Evolutionary conservation across 1,140 invertebrate species (phyloP), one percentile per base, ranked within the genome.

Genomic region (Pachyrhynchus sulphureomaculatus): DNA sequence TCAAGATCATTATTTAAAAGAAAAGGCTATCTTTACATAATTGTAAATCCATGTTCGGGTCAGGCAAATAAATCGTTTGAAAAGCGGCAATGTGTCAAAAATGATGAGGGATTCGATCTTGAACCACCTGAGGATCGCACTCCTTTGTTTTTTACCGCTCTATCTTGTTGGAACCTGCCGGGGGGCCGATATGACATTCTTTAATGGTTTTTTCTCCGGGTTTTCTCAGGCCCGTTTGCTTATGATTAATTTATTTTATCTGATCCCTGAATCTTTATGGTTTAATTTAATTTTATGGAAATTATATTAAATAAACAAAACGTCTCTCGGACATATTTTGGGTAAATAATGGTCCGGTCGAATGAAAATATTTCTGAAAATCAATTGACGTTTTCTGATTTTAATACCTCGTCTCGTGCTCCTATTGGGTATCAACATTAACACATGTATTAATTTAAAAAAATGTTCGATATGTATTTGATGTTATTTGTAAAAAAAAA

Each of bases 171-270:
- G 36, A 33, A 29, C 36, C 36, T 42, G 36, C 52, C 37, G 37
- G 52, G 48, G 52, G 52, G 52, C 52, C 26, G 26, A 2, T 29
- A 54, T 36, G 52, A 54, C 52, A 56, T 56, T 56, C 54, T 41
- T 56, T 56, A 56, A 56, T 56, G 41, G 54, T 45, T 47, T 45
- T 56, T 56, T 56, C 13, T 18, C 36, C 36, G 36, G 36, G 13
- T 18, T 39, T 18, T 17, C 54, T 56, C 54, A 45, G 41, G 42
- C 54, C 54, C 41, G 36, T 56, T 45, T 47, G 54, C 32, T 47
- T 47, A 56, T 56, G 54, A 56, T 56, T 56, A 56, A 56, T 56
- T 56, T 47, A 45, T 47, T 47, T 56, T 56, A 56, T 56, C 54
- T 56, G 54, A 20, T 47, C 54, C 24, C 54, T 42, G 54, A 24